Percentiles rank a stretch among this genome's conserved stretches.
These are phyloP conservation scores for Sebastes jordani DNA, from an alignment of 2,797 vertebrate genomes.

Conservation along the genomic window DNA sequence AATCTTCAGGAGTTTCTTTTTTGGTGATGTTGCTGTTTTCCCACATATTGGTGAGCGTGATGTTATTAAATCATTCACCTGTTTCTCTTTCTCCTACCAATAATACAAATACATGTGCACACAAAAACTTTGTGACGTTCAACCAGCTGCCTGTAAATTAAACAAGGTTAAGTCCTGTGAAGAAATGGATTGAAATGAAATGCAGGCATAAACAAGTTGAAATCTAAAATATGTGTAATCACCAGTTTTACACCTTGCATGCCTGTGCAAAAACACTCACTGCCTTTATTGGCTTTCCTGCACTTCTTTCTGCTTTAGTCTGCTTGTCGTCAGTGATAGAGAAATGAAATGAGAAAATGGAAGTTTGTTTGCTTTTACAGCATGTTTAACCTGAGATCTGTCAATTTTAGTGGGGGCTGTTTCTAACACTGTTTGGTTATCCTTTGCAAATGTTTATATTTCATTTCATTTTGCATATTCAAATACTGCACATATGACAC, in stretches of 20 bases:
- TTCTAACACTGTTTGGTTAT: background rate
- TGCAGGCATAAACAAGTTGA: background rate
- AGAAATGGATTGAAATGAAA: constrained; percentile 14
- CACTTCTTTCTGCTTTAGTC: constrained; percentile 4
- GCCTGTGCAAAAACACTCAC: background rate
- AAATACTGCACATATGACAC: constrained; percentile 26
- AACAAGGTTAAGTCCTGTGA: background rate
- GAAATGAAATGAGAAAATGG: constrained; percentile 21
- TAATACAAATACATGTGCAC: background rate
- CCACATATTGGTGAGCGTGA: background rate
- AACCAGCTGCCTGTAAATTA: background rate
- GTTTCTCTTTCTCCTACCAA: background rate
- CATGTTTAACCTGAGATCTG: constrained; percentile 9
- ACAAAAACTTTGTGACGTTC: background rate
- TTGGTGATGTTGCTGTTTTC: background rate
- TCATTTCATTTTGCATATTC: constrained; percentile 39
- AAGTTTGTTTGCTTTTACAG: constrained; percentile 19
- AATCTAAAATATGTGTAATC: constrained; percentile 12
- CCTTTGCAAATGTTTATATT: constrained; percentile 13
- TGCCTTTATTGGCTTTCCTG: constrained; percentile 14
- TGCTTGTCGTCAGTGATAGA: constrained; percentile 4
- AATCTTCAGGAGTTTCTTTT: too few species aligned
- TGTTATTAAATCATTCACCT: background rate
- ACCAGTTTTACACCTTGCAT: constrained; percentile 2
- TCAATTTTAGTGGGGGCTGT: background rate